Evolutionary conservation across 2,113 vertebrate species (phyloP), one percentile per base, ranked within the genome.

Genomic region (Sula dactylatra): DNA sequence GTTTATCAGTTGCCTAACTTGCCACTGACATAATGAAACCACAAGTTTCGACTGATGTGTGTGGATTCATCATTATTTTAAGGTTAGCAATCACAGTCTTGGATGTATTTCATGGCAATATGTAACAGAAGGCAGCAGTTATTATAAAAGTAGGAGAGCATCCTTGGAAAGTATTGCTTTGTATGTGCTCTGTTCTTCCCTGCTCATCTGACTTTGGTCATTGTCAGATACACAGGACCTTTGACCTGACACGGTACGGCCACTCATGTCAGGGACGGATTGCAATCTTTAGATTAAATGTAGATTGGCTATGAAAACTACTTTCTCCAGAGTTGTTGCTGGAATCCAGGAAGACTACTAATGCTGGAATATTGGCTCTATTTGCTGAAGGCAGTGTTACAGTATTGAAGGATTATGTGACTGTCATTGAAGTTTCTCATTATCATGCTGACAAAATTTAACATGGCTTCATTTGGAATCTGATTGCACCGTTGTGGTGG

Each of bases 31-130:
- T 13, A 64, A 16, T 36, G 64, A 86, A 95, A 38, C 5, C 10
- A 29, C 9, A 56, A 26, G 11, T 85, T 90, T 31, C 27, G 71
- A 1, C 13, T 70, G 20, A 14, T 56, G 26, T 0, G 0, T 32
- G 3, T 58, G 31, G 11, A 62, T 79, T 13, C 22, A 25, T 77
- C 29, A 6, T 58, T 74, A 38, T 65, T 84, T 81, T 78, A 73
- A 73, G 45, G 34, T 52, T 36, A 34, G 11, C 44, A 34, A 0
- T 67, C n/a, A 58, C 24, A 73, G 4, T 56, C 25, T 45, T 69
- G 38, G 29, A 7, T 78, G 5, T 52, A 25, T 76, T 69, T 82
- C 13, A 25, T 38, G n/a, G n/a, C 13, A 64, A 7, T 47, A 20
- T n/a, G 3, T 59, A 44, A 44, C 22, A n/a, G 58, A 84, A 73